These are phyloP conservation scores for Myrmecophaga tridactyla DNA, from an alignment of 2,113 vertebrate species.

Conservation along the genomic window DNA sequence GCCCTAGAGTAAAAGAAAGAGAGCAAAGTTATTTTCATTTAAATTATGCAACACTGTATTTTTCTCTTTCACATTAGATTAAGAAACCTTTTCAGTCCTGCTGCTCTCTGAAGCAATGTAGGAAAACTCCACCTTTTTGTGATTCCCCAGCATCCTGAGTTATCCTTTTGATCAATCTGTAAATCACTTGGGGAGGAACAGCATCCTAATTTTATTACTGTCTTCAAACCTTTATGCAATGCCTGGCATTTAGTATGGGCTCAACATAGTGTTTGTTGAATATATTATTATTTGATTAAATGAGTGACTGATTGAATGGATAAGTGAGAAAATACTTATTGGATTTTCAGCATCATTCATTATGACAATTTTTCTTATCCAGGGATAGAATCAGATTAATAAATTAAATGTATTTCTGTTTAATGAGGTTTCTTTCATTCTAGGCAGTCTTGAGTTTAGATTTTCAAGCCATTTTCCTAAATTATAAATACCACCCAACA, in stretches of 20 bases:
- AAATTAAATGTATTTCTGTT: conserved; percentile 35
- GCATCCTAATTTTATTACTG: neutral
- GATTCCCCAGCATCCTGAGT: neutral
- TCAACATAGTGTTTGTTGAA: neutral
- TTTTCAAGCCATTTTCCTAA: conserved; percentile 50
- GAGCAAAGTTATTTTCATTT: neutral
- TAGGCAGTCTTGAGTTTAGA: neutral
- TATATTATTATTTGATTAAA: conserved; percentile 24
- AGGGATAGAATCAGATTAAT: conserved; percentile 19
- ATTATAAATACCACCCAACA: neutral
- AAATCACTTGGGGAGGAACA: neutral
- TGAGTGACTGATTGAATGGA: neutral
- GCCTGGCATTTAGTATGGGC: neutral
- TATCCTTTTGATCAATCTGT: neutral
- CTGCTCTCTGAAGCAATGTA: neutral
- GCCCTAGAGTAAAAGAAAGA: neutral
- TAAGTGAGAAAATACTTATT: neutral
- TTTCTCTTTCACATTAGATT: neutral
- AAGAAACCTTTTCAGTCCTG: neutral
- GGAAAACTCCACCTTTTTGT: neutral
- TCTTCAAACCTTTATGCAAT: neutral
- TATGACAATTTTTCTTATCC: neutral
- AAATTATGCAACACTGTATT: neutral
- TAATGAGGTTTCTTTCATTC: conserved; percentile 3
- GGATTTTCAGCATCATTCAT: neutral